These are phyloP conservation scores for Gila robusta DNA, from an alignment of 2,797 vertebrate species.

Conservation along the genomic window DNA sequence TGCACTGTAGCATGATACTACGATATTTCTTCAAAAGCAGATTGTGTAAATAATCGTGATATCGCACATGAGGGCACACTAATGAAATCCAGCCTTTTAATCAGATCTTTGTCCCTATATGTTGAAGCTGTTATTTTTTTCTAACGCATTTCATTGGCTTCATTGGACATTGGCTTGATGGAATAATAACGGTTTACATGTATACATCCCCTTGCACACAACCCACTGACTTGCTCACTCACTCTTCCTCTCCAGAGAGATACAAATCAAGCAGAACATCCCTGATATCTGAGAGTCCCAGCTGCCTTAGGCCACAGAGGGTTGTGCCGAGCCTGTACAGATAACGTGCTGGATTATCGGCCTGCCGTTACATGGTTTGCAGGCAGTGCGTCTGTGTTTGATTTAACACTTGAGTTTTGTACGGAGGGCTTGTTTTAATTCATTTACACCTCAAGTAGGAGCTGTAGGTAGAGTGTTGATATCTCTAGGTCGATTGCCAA, in stretches of 20 bases:
- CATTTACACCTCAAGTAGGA: conserved; percentile 14
- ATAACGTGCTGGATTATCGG: conserved; percentile 63
- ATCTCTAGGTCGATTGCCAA: background rate
- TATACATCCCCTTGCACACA: background rate
- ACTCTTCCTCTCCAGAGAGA: conserved; percentile 44
- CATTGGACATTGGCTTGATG: conserved; percentile 10
- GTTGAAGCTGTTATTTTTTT: conserved; percentile 2
- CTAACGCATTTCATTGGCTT: conserved; percentile 4
- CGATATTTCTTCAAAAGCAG: too few species aligned
- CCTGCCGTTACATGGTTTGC: conserved; percentile 45
- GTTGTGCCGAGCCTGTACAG: conserved; percentile 48
- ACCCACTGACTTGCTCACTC: conserved; percentile 33
- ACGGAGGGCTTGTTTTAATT: conserved; percentile 47
- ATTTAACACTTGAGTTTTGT: conserved; percentile 45
- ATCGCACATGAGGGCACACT: background rate
- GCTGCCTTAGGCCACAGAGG: conserved; percentile 46
- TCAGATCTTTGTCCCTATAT: conserved; percentile 50
- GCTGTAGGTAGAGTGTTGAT: conserved; percentile 1
- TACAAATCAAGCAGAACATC: conserved; percentile 49
- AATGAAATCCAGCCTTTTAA: conserved; percentile 10
- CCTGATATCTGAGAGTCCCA: conserved; percentile 52
- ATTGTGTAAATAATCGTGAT: too few species aligned
- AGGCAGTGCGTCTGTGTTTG: conserved; percentile 47
- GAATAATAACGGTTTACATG: conserved; percentile 38
- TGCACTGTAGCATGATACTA: too few species aligned